phyloP scores from a whole-genome alignment of 2,113 vertebrate genomes.

The Cebidichthys violaceus region DNA sequence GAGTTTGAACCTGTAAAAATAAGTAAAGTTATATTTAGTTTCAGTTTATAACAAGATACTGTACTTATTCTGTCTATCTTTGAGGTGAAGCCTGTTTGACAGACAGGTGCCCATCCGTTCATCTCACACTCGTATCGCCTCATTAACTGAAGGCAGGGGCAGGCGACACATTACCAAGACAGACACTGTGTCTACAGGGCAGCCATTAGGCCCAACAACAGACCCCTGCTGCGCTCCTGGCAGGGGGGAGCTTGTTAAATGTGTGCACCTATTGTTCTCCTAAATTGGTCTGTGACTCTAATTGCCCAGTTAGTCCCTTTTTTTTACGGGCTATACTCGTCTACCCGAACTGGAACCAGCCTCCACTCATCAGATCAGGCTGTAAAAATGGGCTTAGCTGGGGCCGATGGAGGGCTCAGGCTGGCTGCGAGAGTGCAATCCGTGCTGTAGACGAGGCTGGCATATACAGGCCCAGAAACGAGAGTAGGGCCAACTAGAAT shows the following conservation, averaged over 20 bases:
- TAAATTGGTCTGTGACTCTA: slow-evolving; percentile 84
- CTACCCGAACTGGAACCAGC: slow-evolving; percentile 77
- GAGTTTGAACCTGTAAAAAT: neutral
- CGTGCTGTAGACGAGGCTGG: slow-evolving; percentile 31
- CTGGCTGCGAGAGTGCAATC: slow-evolving; percentile 24
- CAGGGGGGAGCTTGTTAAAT: slow-evolving; percentile 76
- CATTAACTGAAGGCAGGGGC: slow-evolving; percentile 64
- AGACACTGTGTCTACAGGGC: slow-evolving; percentile 79
- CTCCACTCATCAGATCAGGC: slow-evolving; percentile 60
- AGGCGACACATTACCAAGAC: slow-evolving; percentile 78
- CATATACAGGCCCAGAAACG: slow-evolving; percentile 7
- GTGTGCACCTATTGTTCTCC: slow-evolving; percentile 80
- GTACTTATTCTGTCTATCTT: neutral
- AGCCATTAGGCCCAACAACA: slow-evolving; percentile 82
- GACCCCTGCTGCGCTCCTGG: slow-evolving; percentile 69
- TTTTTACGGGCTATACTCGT: slow-evolving; percentile 74
- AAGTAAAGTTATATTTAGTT: neutral
- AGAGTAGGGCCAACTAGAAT: slow-evolving; percentile 22
- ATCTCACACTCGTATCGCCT: slow-evolving; percentile 31
- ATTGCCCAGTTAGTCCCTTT: slow-evolving; percentile 82
- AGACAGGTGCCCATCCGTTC: slow-evolving; percentile 48
- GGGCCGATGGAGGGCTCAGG: slow-evolving; percentile 45
- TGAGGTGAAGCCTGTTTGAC: neutral
- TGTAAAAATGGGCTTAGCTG: slow-evolving; percentile 66
- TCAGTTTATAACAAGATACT: neutral